These are phyloP conservation scores for Meloidogyne hapla DNA, from an alignment of 1,140 invertebrate genomes.

Conservation along the genomic window DNA sequence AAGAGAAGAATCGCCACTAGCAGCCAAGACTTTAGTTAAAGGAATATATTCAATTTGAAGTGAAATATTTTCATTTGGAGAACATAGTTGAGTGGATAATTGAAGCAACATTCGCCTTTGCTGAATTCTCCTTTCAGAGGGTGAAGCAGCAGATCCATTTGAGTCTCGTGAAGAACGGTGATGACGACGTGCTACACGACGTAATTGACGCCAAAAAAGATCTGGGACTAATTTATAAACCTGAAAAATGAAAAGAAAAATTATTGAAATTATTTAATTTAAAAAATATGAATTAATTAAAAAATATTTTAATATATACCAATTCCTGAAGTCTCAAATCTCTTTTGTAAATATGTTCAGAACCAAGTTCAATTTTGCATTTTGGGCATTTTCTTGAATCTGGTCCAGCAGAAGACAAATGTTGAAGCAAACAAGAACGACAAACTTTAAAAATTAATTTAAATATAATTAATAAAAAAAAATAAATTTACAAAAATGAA, in stretches of 20 bases:
- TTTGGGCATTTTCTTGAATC: constrained; percentile 27
- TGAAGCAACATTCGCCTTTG: constrained; percentile 21
- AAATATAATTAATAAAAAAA: constrained; percentile 18
- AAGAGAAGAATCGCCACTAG: neutral
- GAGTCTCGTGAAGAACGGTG: neutral
- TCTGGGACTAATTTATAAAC: constrained; percentile 40
- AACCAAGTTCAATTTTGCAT: constrained; percentile 25
- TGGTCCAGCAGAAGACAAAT: neutral
- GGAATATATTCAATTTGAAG: constrained; percentile 35
- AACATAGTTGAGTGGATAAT: constrained; percentile 28
- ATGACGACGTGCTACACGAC: constrained; percentile 2
- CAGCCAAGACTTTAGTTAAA: constrained; percentile 20
- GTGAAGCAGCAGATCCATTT: neutral
- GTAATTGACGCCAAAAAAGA: constrained; percentile 27
- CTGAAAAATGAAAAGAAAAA: constrained; percentile 11
- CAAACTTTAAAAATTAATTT: constrained; percentile 27
- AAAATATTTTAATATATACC: neutral
- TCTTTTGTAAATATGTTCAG: constrained; percentile 10
- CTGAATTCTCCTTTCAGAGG: constrained; percentile 14
- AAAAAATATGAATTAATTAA: neutral
- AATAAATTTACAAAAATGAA: constrained; percentile 33
- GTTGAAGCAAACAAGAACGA: constrained; percentile 25
- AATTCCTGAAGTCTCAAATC: constrained; percentile 28
- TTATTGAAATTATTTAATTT: too few species aligned
- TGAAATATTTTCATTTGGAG: constrained; percentile 28